Base-by-base conservation (phyloP, 2,888 invertebrate species). In the Podabrus alpinus region DNA sequence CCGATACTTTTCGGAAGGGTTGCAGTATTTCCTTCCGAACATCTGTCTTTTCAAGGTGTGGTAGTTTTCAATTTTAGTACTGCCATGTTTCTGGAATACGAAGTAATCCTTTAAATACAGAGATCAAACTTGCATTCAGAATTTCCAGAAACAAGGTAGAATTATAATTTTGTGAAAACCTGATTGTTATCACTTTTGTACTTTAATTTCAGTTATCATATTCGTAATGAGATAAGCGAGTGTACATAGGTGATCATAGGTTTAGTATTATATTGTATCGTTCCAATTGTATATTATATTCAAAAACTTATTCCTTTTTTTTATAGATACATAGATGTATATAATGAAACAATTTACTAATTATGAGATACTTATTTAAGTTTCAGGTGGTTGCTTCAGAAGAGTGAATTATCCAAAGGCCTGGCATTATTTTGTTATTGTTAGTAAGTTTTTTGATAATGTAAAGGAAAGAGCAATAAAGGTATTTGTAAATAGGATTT, bases 181-280 rank as follows among this genome's bases (percentile, higher is more conserved):
- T 61, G 66, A 70, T 78, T 75, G 60, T 77, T 78, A 78, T 80
- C 76, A 80, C 72, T 68, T 71, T 64, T 72, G 71, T 79, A 80
- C 77, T 83, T 79, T 82, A 78, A 75, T 83, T 84, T 83, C 83
- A 83, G 82, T 84, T 79, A 73, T 71, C 68, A 66, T 64, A 71
- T 75, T 71, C 72, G 72, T 71, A 68, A 70, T 72, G 70, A 71
- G 17, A 16, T 78, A 75, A 21, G 24, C 66, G 69, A 74, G 76
- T 69, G 74, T 69, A 75, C 77, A 45, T 45, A 45, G 77, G 73
- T 64, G 62, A 17, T 64, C 70, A 73, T 66, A 74, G 80, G 80
- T 75, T 82, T 70, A 82, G 82, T 82, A 82, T 81, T 79, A 80
- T 80, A 81, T 78, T 78, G 84, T 83, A 83, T 84, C 83, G 83